Percentiles rank a stretch among this genome's conserved stretches.
Conservation (phyloP, 2,888 invertebrate species). For the Polylopha cassiicola region DNA sequence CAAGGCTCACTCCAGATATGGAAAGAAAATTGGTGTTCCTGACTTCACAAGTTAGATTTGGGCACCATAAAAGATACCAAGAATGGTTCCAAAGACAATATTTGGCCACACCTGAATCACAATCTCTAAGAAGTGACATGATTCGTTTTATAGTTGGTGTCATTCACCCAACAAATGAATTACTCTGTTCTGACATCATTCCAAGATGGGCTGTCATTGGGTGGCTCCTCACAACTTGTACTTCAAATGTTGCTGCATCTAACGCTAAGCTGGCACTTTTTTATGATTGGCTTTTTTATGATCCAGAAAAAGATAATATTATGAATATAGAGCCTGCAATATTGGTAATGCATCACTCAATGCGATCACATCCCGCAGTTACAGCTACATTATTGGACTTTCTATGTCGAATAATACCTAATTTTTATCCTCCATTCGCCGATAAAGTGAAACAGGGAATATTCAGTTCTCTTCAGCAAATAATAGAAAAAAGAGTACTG, state of each 20-base stretch:
- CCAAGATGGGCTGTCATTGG: constrained; percentile 97
- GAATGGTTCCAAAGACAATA: constrained; percentile 97
- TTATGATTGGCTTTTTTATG: constrained; percentile 96
- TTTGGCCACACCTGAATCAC: constrained; percentile 93
- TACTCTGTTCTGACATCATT: constrained; percentile 95
- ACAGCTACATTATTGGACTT: constrained; percentile 94
- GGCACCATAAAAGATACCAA: constrained; percentile 94
- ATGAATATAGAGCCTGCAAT: constrained; percentile 98
- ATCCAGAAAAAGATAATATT: constrained; percentile 93
- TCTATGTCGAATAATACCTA: constrained; percentile 91
- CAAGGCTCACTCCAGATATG: constrained; percentile 94
- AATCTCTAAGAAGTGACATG: constrained; percentile 93
- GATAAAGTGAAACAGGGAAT: constrained; percentile 89
- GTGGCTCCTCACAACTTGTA: constrained; percentile 94
- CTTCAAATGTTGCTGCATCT: constrained; percentile 91
- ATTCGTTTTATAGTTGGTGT: constrained; percentile 96
- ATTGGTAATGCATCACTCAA: constrained; percentile 94
- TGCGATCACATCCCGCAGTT: constrained; percentile 93
- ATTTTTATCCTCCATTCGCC: constrained; percentile 88
- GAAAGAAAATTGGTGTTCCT: constrained; percentile 93
- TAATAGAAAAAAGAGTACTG: constrained; percentile 93
- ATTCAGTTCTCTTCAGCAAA: constrained; percentile 88
- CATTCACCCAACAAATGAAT: constrained; percentile 95
- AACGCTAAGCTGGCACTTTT: constrained; percentile 95
- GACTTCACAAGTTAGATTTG: constrained; percentile 90